Conservation (phyloP, 2,113 vertebrate species). For the Ovis canadensis region DNA sequence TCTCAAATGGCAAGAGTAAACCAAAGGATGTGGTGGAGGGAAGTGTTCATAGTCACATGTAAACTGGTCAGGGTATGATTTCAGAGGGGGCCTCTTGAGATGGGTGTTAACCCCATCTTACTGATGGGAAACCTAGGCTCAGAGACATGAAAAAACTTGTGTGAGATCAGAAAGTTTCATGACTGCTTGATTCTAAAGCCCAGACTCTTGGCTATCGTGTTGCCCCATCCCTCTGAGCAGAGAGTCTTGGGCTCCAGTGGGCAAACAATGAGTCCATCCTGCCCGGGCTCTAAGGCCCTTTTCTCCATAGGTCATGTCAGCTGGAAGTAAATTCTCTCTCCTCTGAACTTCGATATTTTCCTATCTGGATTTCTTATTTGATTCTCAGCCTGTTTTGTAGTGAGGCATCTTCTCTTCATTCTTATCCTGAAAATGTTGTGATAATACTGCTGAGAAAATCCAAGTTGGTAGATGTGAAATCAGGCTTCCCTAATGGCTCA, state of each 20-base stretch:
- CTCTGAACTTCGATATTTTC: background rate
- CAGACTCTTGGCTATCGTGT: background rate
- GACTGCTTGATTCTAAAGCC: background rate
- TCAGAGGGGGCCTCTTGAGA: background rate
- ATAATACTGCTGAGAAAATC: background rate
- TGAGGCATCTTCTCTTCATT: background rate
- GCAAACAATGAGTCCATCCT: background rate
- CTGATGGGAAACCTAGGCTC: background rate
- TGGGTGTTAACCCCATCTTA: background rate
- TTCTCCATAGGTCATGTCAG: background rate
- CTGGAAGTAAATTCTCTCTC: background rate
- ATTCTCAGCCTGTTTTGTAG: background rate
- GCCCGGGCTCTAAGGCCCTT: background rate
- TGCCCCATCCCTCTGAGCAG: too few relatives aligned
- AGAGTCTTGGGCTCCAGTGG: background rate
- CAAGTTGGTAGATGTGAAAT: background rate
- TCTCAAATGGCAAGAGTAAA: background rate
- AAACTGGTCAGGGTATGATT: background rate
- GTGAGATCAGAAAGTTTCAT: background rate
- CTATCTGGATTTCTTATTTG: background rate
- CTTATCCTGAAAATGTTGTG: background rate
- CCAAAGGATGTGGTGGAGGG: background rate
- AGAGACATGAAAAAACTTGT: background rate
- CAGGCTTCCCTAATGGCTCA: background rate
- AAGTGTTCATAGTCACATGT: background rate